Conservation (phyloP, 2,797 vertebrate species). For the Sebastes taczanowskii region DNA sequence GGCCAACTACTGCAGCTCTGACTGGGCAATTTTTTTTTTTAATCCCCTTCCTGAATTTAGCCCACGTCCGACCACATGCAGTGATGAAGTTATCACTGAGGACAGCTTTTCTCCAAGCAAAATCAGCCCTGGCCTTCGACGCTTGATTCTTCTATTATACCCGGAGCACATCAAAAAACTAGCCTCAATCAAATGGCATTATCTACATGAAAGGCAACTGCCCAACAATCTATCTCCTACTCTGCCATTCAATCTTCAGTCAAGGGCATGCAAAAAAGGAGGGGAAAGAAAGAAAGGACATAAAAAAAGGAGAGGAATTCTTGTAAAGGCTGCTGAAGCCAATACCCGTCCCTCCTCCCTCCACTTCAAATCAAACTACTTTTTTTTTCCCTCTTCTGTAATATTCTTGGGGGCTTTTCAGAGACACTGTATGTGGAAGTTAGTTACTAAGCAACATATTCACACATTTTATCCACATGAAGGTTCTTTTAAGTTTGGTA, state of each 20-base stretch:
- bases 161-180: constrained; percentile 94
- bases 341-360: constrained; percentile 3
- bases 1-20: constrained; percentile 88
- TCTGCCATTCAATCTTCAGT: constrained; percentile 89
- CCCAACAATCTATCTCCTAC: constrained; percentile 94
- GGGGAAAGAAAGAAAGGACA: constrained; percentile 48
- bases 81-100: constrained; percentile 99
- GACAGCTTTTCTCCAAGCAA: constrained; percentile 96
- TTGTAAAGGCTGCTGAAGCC: constrained; percentile 41
- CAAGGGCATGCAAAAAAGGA: constrained; percentile 86
- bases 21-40: constrained; percentile 84
- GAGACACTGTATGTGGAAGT: constrained; percentile 37
- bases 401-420: constrained; percentile 50
- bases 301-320: constrained; percentile 43
- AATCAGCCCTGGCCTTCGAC: constrained; percentile 87
- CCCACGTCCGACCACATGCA: constrained; percentile 93
- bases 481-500: constrained; percentile 47
- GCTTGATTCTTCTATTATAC: constrained; percentile 73
- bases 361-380: constrained; percentile 46
- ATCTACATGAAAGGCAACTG: constrained; percentile 99
- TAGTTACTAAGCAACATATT: constrained; percentile 77
- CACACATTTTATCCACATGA: constrained; percentile 48
- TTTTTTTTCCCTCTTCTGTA: constrained; percentile 35
- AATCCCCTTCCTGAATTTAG: constrained; percentile 94
- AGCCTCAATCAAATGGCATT: constrained; percentile 96